Percentiles rank a stretch among this genome's conserved stretches.
phyloP scores from a whole-genome alignment of 2,888 invertebrate genomes.

The Ectemnius lituratus region DNA sequence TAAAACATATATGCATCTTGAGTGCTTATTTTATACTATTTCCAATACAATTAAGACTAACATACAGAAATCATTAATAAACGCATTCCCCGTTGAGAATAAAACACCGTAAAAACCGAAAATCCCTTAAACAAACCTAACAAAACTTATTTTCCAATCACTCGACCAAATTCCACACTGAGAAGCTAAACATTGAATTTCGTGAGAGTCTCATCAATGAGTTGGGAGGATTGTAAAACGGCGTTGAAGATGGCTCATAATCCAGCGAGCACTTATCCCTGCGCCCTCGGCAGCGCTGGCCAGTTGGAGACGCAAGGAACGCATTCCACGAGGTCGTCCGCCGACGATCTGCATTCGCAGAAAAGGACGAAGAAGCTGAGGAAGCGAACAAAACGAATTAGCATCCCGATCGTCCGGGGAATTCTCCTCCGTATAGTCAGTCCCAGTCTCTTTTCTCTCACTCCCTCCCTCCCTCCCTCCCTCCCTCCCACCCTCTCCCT shows the following conservation, averaged over 20 bases:
- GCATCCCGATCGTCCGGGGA: slow-evolving; percentile 60
- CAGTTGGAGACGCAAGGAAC: slow-evolving; percentile 50
- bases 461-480: not conserved
- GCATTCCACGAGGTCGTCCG: slow-evolving; percentile 59
- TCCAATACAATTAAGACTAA: too few relatives aligned
- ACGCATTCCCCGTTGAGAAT: too few relatives aligned
- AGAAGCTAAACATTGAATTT: too few relatives aligned
- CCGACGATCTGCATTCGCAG: slow-evolving; percentile 69
- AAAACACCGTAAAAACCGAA: too few relatives aligned
- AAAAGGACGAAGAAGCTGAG: slow-evolving; percentile 64
- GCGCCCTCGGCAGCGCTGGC: slow-evolving; percentile 49
- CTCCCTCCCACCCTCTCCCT: slow-evolving; percentile 1
- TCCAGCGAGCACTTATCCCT: slow-evolving; percentile 44
- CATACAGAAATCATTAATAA: too few relatives aligned
- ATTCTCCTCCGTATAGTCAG: slow-evolving; percentile 37
- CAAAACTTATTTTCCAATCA: too few relatives aligned
- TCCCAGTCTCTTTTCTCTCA: slow-evolving; percentile 8
- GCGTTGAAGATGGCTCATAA: slow-evolving; percentile 31
- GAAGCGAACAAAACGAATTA: slow-evolving; percentile 65
- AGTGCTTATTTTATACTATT: too few relatives aligned
- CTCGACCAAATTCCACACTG: too few relatives aligned
- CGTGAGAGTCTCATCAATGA: not conserved
- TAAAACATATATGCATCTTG: too few relatives aligned
- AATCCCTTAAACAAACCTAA: too few relatives aligned
- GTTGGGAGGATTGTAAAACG: not conserved